Base-by-base conservation (phyloP, 2,888 invertebrate species). In the Caenorhabditis macrosperma region DNA sequence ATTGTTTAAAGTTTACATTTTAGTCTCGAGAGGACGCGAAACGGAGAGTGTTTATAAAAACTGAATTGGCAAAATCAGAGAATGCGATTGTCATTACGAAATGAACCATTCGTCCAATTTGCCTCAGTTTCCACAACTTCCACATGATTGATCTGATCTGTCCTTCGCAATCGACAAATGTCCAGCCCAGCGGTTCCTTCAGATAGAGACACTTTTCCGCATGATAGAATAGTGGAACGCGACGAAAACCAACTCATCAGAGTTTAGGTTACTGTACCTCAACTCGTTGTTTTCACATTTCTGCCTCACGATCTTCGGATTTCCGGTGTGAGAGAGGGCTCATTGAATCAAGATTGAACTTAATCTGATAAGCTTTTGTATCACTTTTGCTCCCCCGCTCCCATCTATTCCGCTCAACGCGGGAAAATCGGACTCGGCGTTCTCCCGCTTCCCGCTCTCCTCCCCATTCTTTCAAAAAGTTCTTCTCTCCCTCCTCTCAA, bases 321-420 rank as follows among this genome's bases (percentile, higher is more conserved):
- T 44, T 44, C 17, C 44, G n/a, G n/a, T 4, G 5, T 33, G 44
- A 44, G n/a, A 2, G 3, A 17, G n/a, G n/a, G n/a, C 24, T 57
- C 22, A 22, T 22, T 26, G 44, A 7, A 61, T 26, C 54, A 52
- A 38, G 15, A 24, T 44, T 28, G 26, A 71, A 60, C 61, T 44
- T 71, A 54, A 71, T 26, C 69, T 50, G 41, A 52, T 71, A 54
- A 71, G 28, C 74, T 59, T 74, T 66, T 52, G 59, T 75, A 66
- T 75, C 66, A 66, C 59, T 66, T n/a, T 63, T 46, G 44, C 72
- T 38, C 44, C 57, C 48, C 50, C 60, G 26, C 33, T 20, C 15
- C 50, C 33, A 33, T 41, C 28, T 72, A 50, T 33, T 44, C 55
- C 41, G 44, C 61, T 55, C 61, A 54, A 61, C 61, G 44, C 61